Evolutionary conservation across 2,797 vertebrate genomes (phyloP).

Genomic region (Crocodylus rhombifer): DNA sequence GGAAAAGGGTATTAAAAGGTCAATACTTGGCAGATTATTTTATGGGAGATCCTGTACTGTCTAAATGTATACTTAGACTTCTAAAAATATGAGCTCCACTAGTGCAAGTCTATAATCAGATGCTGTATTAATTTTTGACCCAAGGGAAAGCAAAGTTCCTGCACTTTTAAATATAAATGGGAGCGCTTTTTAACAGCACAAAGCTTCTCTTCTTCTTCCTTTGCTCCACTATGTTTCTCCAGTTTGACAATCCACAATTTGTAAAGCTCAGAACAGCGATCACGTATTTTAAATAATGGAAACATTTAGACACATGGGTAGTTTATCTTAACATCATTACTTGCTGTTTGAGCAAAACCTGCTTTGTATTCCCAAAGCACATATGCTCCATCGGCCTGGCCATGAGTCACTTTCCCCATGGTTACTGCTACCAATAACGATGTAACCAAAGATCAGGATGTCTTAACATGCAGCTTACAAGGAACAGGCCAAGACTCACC

Average conservation of each 20-base stretch:
- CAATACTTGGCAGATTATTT: not conserved
- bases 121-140: not conserved
- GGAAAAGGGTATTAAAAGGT: not conserved
- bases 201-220: not conserved
- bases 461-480: not conserved
- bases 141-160: not conserved
- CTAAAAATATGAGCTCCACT: not conserved
- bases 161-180: not conserved
- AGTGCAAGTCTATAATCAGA: not conserved
- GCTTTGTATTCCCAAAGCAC: not conserved
- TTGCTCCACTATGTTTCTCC: not conserved
- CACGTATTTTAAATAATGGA: not conserved
- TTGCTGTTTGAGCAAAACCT: not conserved
- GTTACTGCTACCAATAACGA: not conserved
- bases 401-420: not conserved
- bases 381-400: rapidly evolving
- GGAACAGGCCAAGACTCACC: conserved; percentile 78
- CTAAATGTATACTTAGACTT: not conserved
- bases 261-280: not conserved
- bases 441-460: not conserved
- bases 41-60: not conserved
- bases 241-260: not conserved
- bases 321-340: not conserved
- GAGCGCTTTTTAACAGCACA: not conserved
- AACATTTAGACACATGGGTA: not conserved